A percentile compares a stretch with the other conserved stretches of the same genome.
Evolutionary conservation across 2,113 vertebrate species (phyloP).

Genomic region (Pollachius pollachius): DNA sequence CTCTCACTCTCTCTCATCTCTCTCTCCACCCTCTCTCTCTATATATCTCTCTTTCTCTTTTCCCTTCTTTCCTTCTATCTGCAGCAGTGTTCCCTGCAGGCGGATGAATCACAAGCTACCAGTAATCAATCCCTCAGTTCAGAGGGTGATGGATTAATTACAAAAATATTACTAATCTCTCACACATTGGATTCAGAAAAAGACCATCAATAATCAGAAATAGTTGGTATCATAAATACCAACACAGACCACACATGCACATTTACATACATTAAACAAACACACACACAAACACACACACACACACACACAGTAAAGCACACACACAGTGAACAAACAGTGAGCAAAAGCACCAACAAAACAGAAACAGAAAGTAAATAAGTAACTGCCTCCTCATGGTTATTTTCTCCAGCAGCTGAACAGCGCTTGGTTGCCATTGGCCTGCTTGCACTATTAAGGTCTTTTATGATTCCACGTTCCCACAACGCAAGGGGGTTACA

Average conservation of each 20-base stretch:
- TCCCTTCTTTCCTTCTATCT: slow-evolving; percentile 9
- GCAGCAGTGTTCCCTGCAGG: slow-evolving; percentile 68
- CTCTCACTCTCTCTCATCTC: too few relatives aligned
- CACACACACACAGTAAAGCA: slow-evolving; percentile 22
- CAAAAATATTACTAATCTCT: slow-evolving; percentile 22
- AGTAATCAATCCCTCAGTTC: not conserved
- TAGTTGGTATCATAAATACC: not conserved
- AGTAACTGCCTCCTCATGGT: slow-evolving; percentile 10
- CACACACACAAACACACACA: slow-evolving; percentile 12
- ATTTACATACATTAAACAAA: not conserved
- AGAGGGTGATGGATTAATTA: not conserved
- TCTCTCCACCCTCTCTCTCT: too few relatives aligned
- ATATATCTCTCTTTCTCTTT: too few relatives aligned
- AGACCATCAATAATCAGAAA: slow-evolving; percentile 5
- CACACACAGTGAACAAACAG: slow-evolving; percentile 5
- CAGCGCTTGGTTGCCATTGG: too few relatives aligned
- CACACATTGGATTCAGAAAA: slow-evolving; percentile 5
- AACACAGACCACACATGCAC: slow-evolving; percentile 10
- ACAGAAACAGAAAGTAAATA: not conserved
- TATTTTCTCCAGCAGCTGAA: too few relatives aligned
- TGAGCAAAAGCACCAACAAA: slow-evolving; percentile 23
- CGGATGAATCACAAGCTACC: slow-evolving; percentile 25
- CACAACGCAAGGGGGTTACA: too few relatives aligned
- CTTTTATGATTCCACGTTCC: not conserved
- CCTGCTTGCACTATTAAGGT: too few relatives aligned